Evolutionary conservation across 1,140 invertebrate genomes (phyloP), one percentile per base, ranked within the genome.

Genomic region (Melitaea cinxia): DNA sequence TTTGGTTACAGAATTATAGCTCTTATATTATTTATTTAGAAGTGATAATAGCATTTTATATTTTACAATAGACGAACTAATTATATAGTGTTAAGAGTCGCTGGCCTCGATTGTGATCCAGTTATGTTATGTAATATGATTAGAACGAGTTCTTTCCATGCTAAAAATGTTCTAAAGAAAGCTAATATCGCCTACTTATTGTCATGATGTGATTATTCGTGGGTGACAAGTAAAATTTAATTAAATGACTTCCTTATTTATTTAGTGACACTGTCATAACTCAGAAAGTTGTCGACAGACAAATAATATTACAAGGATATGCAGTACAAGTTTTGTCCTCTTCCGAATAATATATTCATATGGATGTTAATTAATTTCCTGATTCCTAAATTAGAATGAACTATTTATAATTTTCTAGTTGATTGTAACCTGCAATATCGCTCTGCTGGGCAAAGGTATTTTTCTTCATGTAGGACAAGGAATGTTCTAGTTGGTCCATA

Each of bases 61-160:
- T 59, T 60, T 66, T 49, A 23, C 19, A 47, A 45, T 59, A 47
- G 39, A 21, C 30, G 52, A 2, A 4, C 28, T 50, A 53, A 50
- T 52, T 15, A 23, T 39, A n/a, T 39, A 30, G 55, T 57, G 33
- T 52, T 66, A 64, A 49, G 42, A 65, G 67, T 72, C 50, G 64
- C n/a, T 59, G 72, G 52, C 79, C 79, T 79, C 79, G 75, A 68
- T 73, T 69, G 58, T 73, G 69, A 72, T 75, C 79, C 60, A 79
- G 60, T 74, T 81, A 71, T n/a, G n/a, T 77, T 77, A 73, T 75
- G 68, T 74, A 80, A 80, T 63, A 55, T 24, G 28, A 42, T 62
- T 61, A 59, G 53, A 49, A 63, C 59, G 23, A 37, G 65, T 65
- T 68, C 65, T 47, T 72, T 57, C 54, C 67, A 62, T 55, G 59